Evolutionary conservation across 2,888 invertebrate species (phyloP).

Genomic region (Mythimna lalbum): DNA sequence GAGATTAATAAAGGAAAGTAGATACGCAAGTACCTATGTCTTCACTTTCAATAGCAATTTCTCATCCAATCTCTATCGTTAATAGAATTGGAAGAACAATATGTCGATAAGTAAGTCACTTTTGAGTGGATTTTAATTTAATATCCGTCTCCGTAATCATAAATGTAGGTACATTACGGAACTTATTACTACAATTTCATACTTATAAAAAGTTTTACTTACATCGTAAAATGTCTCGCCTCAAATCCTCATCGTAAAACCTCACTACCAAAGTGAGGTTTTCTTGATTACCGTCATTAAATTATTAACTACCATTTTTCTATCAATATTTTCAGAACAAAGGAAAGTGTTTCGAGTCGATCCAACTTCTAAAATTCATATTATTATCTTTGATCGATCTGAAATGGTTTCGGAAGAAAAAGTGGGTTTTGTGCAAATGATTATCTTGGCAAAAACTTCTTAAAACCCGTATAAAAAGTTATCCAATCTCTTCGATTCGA

Average conservation of each 20-base stretch:
- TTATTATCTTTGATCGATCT: conserved; percentile 22
- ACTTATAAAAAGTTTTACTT: conserved; percentile 60
- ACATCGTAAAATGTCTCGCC: conserved; percentile 42
- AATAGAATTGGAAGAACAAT: conserved; percentile 54
- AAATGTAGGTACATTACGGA: conserved; percentile 51
- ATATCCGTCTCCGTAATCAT: conserved; percentile 40
- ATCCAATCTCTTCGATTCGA: conserved; percentile 48
- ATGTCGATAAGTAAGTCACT: conserved; percentile 39
- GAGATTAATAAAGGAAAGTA: conserved; percentile 26
- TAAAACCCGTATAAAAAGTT: conserved; percentile 29
- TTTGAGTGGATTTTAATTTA: conserved; percentile 50
- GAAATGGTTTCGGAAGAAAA: conserved; percentile 22
- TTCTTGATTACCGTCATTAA: conserved; percentile 55
- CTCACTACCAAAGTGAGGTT: conserved; percentile 55
- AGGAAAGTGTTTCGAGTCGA: conserved; percentile 38
- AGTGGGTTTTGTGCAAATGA: conserved; percentile 29
- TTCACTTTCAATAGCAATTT: conserved; percentile 36
- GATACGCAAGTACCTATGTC: not conserved
- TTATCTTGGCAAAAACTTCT: conserved; percentile 25
- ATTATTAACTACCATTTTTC: conserved; percentile 41
- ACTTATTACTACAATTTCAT: conserved; percentile 52
- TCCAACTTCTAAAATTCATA: conserved; percentile 7
- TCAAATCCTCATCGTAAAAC: too few relatives aligned
- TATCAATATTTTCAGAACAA: conserved; percentile 52
- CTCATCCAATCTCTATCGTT: conserved; percentile 26